These are phyloP conservation scores for Malurus cyaneus DNA, from an alignment of 2,113 vertebrate genomes.

Conservation along the genomic window DNA sequence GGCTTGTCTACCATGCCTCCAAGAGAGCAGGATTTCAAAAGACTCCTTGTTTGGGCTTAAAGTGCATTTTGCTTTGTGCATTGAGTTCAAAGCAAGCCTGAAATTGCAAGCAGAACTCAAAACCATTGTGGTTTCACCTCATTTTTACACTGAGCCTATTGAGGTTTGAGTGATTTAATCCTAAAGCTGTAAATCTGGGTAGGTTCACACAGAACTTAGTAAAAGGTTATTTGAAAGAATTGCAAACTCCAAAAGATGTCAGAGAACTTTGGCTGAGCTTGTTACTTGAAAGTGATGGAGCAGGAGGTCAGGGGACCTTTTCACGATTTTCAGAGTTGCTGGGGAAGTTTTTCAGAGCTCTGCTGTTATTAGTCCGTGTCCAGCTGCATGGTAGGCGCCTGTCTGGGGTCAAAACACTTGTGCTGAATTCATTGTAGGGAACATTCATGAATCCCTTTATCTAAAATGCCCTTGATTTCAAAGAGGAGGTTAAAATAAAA, in stretches of 20 bases:
- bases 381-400: background rate
- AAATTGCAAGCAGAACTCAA: slow-evolving; percentile 32
- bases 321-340: slow-evolving; percentile 3
- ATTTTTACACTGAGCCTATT: slow-evolving; percentile 14
- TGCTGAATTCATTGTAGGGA: background rate
- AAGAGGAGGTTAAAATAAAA: background rate
- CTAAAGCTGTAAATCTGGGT: slow-evolving; percentile 42
- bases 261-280: slow-evolving; percentile 44
- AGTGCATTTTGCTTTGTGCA: slow-evolving; percentile 43
- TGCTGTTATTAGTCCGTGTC: background rate
- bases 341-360: background rate
- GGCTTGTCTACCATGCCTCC: background rate
- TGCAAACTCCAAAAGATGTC: slow-evolving; percentile 29
- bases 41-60: slow-evolving; percentile 13
- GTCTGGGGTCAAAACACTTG: background rate
- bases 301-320: background rate
- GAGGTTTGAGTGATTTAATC: slow-evolving; percentile 51
- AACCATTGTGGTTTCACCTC: slow-evolving; percentile 46
- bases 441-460: background rate
- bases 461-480: background rate
- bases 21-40: slow-evolving; percentile 34
- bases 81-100: slow-evolving; percentile 47
- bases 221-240: slow-evolving; percentile 54
- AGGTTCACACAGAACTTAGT: slow-evolving; percentile 35
- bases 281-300: background rate